Base-by-base conservation (phyloP, 2,113 vertebrate species). In the Gorsachius goisagi region DNA sequence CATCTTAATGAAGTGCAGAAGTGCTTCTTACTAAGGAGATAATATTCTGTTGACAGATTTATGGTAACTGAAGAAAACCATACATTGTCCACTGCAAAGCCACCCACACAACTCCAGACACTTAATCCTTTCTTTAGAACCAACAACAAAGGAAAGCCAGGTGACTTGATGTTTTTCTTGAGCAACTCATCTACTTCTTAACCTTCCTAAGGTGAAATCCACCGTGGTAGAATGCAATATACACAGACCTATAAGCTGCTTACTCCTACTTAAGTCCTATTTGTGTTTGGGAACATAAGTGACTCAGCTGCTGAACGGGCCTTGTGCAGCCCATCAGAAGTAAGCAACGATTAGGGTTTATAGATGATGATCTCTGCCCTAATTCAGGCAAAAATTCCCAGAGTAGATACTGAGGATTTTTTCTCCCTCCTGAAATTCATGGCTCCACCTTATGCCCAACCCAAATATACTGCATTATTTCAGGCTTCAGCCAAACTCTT, bases 1-100 rank as follows among this genome's bases (percentile, higher is more conserved):
- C 13, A 30, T 55, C 56, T 60, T 74, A 93, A 89, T 84, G 52
- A 86, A 85, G 35, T 77, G 24, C 33, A 90, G 64, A 90, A 84
- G 16, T 60, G 14, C 6, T 80, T 81, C 64, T 71, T 56, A 83
- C 12, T 21, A 19, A 76, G 58, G 16, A 85, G 59, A 81, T 52
- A 68, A 74, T 75, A 81, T 22, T 55, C 41, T 89, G 17, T 39
- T 90, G 78, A 81, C 52, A 58, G 39, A 41, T 68, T 56, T 63
- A 50, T 44, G 8, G 14, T 59, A 83, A 84, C 47, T 84, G 66
- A 83, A 62, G 78, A 71, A 90, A 90, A 88, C 15, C 35, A 28
- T 68, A 41, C 41, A 22, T 30, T 76, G 75, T 47, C 47, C 83
- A 86, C 37, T 53, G 69, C 24, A 75, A 74, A 90, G n/a, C 56